phyloP scores from a whole-genome alignment of 2,797 vertebrate species.

The Enteromius mattozi region DNA sequence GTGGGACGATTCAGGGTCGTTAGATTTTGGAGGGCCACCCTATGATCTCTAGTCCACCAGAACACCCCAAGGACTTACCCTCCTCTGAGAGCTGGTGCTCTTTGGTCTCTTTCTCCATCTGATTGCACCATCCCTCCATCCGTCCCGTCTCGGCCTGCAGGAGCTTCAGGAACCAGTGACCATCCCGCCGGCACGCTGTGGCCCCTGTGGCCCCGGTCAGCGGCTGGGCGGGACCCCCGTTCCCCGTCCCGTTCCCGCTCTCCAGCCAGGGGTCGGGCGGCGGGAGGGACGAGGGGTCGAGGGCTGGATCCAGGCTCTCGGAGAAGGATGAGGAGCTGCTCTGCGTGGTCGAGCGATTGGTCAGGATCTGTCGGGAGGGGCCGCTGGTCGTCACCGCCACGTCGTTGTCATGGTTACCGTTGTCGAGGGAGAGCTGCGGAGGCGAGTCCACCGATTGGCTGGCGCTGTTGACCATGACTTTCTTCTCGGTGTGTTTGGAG shows the following conservation, averaged over 20 bases:
- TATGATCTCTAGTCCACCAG: not conserved
- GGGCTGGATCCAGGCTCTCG: constrained; percentile 91
- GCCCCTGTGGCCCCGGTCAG: constrained; percentile 59
- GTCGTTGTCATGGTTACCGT: constrained; percentile 70
- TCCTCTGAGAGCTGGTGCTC: constrained; percentile 97
- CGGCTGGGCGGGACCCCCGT: constrained; percentile 71
- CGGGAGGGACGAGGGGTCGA: constrained; percentile 93
- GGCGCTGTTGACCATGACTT: constrained; percentile 78
- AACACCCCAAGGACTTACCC: constrained; percentile 73
- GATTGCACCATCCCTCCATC: constrained; percentile 97
- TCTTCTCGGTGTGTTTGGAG: constrained; percentile 87
- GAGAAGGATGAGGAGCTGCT: constrained; percentile 96
- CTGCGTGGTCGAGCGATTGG: constrained; percentile 86
- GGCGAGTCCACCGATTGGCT: constrained; percentile 86
- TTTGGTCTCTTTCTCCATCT: constrained; percentile 99
- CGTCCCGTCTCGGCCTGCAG: constrained; percentile 95
- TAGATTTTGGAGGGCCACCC: not conserved
- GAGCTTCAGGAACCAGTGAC: constrained; percentile 98
- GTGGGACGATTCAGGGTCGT: not conserved
- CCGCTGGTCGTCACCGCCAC: constrained; percentile 57
- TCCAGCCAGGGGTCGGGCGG: constrained; percentile 98
- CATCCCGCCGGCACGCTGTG: constrained; percentile 87
- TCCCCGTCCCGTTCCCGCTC: constrained; percentile 82
- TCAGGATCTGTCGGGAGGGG: constrained; percentile 83
- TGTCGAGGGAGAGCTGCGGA: constrained; percentile 81